Evolutionary conservation across 1,140 invertebrate genomes (phyloP).

Genomic region (Ladona fulva): DNA sequence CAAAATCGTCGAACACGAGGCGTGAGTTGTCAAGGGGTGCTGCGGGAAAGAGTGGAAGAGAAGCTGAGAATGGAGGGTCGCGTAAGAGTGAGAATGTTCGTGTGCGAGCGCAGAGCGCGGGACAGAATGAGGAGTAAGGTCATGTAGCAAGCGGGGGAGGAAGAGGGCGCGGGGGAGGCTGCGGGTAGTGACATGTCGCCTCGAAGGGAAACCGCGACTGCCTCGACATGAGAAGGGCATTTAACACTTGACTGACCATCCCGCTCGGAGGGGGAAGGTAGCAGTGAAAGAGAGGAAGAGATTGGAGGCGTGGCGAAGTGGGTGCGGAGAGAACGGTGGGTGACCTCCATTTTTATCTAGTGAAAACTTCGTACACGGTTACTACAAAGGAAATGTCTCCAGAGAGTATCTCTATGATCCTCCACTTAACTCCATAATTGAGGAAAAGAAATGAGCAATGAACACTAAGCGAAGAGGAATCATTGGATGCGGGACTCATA

Average conservation of each 20-base stretch:
- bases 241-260: background rate
- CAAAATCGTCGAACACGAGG: background rate
- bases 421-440: too few species aligned
- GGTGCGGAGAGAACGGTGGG: conserved; percentile 32
- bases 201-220: conserved; percentile 14
- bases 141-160: conserved; percentile 21
- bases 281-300: conserved; percentile 16
- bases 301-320: conserved; percentile 11
- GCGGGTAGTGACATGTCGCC: conserved; percentile 30
- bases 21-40: background rate
- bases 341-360: background rate
- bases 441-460: too few species aligned
- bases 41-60: background rate
- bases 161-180: conserved; percentile 24
- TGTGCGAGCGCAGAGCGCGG: background rate
- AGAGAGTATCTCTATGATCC: too few species aligned
- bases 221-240: background rate
- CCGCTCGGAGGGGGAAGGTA: conserved; percentile 7
- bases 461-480: too few species aligned
- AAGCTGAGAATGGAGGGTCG: background rate
- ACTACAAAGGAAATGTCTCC: too few species aligned
- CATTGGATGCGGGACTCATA: too few species aligned
- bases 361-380: background rate
- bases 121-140: background rate
- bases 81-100: background rate